Conservation (phyloP, 2,888 invertebrate genomes). For the Neelides folsomi region DNA sequence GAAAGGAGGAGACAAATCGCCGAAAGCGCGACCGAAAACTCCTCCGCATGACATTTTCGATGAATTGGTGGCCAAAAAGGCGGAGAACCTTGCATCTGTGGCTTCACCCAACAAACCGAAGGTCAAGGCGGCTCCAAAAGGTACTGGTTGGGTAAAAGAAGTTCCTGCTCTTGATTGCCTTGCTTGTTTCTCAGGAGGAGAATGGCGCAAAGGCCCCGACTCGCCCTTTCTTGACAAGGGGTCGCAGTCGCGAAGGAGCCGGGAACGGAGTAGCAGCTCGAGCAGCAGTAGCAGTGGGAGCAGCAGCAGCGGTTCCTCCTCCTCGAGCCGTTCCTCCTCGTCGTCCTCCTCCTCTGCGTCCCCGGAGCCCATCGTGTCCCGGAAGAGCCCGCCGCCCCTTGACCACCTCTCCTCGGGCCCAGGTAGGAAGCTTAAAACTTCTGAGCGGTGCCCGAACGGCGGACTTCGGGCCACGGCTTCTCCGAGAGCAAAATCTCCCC, state of each 20-base stretch:
- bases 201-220: conserved; percentile 11
- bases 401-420: conserved; percentile 42
- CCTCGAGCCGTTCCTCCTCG: conserved; percentile 27
- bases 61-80: not conserved
- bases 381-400: conserved; percentile 6
- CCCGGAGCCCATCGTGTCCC: conserved; percentile 26
- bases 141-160: too few relatives aligned
- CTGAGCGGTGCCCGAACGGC: conserved; percentile 61
- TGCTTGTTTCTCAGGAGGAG: too few relatives aligned
- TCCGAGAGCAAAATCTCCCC: conserved; percentile 59
- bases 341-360: conserved; percentile 32
- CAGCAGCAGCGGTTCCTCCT: conserved; percentile 23
- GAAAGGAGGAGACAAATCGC: conserved; percentile 10
- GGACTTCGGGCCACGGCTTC: conserved; percentile 56
- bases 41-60: not conserved
- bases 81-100: conserved; percentile 4
- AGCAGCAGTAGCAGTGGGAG: conserved; percentile 37
- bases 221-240: conserved; percentile 57
- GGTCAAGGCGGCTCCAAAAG: conserved; percentile 7
- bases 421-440: conserved; percentile 71
- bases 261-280: conserved; percentile 44
- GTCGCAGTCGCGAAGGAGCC: conserved; percentile 45
- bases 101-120: conserved; percentile 8
- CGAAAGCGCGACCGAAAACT: conserved; percentile 2
- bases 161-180: too few relatives aligned